phyloP scores from a whole-genome alignment of 2,797 vertebrate genomes.

The Manis javanica region DNA sequence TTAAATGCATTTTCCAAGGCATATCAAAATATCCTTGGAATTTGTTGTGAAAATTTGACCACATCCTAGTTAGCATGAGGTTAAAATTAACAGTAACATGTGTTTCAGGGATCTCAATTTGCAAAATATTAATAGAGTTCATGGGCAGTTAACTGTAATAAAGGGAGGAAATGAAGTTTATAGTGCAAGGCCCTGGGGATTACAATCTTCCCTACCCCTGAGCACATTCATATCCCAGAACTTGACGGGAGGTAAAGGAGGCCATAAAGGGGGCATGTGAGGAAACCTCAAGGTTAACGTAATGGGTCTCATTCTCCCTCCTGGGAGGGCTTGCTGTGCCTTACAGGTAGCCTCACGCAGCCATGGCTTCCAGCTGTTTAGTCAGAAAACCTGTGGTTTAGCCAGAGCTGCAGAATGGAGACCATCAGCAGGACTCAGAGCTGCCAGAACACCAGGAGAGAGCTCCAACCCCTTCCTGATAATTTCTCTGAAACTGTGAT shows the following conservation, averaged over 20 bases:
- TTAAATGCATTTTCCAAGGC: slow-evolving; percentile 71
- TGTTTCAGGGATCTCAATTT: slow-evolving; percentile 80
- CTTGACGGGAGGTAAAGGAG: slow-evolving; percentile 56
- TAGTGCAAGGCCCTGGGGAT: slow-evolving; percentile 63
- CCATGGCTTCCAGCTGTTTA: neutral
- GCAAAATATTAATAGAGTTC: slow-evolving; percentile 82
- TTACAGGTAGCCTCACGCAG: neutral
- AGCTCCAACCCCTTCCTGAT: neutral
- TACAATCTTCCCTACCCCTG: slow-evolving; percentile 52
- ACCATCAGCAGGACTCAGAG: neutral
- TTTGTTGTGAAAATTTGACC: slow-evolving; percentile 79
- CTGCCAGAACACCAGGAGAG: neutral
- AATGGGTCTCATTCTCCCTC: neutral
- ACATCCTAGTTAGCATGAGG: slow-evolving; percentile 81
- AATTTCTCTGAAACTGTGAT: neutral
- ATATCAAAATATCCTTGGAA: slow-evolving; percentile 78
- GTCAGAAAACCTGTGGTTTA: neutral
- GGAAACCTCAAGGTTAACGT: neutral
- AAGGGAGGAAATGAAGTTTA: slow-evolving; percentile 80
- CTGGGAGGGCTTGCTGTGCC: neutral
- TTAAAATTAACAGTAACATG: slow-evolving; percentile 80
- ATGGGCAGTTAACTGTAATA: slow-evolving; percentile 80
- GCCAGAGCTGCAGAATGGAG: neutral
- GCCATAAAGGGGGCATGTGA: neutral
- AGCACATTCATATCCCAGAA: slow-evolving; percentile 62